These are phyloP conservation scores for Fistularia commersonii DNA, from an alignment of 2,797 vertebrate species.

Conservation along the genomic window DNA sequence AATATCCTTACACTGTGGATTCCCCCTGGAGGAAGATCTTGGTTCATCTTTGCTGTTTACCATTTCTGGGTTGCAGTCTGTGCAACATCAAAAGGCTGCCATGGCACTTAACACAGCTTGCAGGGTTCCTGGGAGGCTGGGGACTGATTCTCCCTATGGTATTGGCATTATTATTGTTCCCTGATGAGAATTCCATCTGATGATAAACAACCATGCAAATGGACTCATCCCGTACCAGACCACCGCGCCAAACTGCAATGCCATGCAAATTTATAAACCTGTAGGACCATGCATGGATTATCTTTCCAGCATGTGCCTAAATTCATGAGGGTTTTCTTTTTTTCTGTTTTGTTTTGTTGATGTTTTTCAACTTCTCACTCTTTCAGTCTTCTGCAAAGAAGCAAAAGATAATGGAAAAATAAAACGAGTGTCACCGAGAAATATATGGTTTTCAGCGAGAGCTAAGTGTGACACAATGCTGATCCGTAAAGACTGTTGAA, in stretches of 20 bases:
- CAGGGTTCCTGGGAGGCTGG: slow-evolving; percentile 56
- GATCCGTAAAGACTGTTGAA: slow-evolving; percentile 23
- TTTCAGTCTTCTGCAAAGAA: neutral
- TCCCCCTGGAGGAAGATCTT: slow-evolving; percentile 73
- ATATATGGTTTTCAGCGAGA: neutral
- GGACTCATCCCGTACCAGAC: slow-evolving; percentile 58
- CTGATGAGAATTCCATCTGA: slow-evolving; percentile 55
- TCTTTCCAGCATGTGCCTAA: slow-evolving; percentile 8
- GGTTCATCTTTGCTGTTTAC: slow-evolving; percentile 76
- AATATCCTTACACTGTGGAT: slow-evolving; percentile 70
- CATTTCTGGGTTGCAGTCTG: slow-evolving; percentile 67
- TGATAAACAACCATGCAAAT: slow-evolving; percentile 70
- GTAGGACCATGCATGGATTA: slow-evolving; percentile 23
- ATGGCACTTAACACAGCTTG: slow-evolving; percentile 72
- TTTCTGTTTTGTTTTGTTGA: no score
- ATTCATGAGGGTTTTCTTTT: no score
- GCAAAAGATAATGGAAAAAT: neutral
- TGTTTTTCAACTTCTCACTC: neutral
- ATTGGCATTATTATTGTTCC: slow-evolving; percentile 63
- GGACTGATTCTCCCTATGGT: slow-evolving; percentile 45
- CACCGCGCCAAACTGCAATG: slow-evolving; percentile 26
- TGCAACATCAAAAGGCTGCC: slow-evolving; percentile 76
- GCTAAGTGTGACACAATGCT: slow-evolving; percentile 7
- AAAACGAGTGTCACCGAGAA: neutral
- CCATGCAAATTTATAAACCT: slow-evolving; percentile 44